Percentiles rank a stretch among this genome's conserved stretches.
phyloP scores from a whole-genome alignment of 2,113 vertebrate genomes.

The Salvelinus namaycush region DNA sequence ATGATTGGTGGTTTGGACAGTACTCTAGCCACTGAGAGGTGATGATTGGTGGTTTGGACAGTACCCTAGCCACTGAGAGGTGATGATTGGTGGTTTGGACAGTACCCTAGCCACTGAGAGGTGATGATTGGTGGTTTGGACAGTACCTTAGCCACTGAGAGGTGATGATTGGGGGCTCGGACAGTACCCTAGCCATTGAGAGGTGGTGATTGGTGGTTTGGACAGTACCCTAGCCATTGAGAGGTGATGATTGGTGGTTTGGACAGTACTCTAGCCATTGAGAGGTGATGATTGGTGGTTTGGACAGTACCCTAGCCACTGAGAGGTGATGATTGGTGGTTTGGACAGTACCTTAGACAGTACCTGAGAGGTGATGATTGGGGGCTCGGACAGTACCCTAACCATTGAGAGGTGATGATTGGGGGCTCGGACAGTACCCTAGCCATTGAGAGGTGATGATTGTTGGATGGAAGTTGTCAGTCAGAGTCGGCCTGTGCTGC shows the following conservation, averaged over 20 bases:
- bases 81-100: slow-evolving; percentile 32
- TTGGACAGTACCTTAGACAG: slow-evolving; percentile 22
- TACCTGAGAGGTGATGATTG: slow-evolving; percentile 65
- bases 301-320: slow-evolving; percentile 30
- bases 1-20: slow-evolving; percentile 55
- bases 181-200: slow-evolving; percentile 28
- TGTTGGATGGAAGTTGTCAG: slow-evolving; percentile 62
- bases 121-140: slow-evolving; percentile 31
- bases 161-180: slow-evolving; percentile 37
- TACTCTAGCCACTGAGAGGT: slow-evolving; percentile 43
- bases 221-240: slow-evolving; percentile 43
- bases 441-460: slow-evolving; percentile 64
- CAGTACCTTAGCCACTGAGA: too few relatives aligned
- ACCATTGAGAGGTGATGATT: slow-evolving; percentile 48
- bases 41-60: slow-evolving; percentile 50
- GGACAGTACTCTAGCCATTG: slow-evolving; percentile 38
- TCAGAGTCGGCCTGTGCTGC: slow-evolving; percentile 49
- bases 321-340: slow-evolving; percentile 62
- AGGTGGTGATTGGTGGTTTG: slow-evolving; percentile 37
- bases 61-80: not conserved
- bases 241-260: slow-evolving; percentile 58
- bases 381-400: slow-evolving; percentile 3
- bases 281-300: slow-evolving; percentile 60
- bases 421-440: slow-evolving; percentile 66
- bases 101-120: not conserved